Conservation (phyloP, 2,113 vertebrate species). For the Ondatra zibethicus region DNA sequence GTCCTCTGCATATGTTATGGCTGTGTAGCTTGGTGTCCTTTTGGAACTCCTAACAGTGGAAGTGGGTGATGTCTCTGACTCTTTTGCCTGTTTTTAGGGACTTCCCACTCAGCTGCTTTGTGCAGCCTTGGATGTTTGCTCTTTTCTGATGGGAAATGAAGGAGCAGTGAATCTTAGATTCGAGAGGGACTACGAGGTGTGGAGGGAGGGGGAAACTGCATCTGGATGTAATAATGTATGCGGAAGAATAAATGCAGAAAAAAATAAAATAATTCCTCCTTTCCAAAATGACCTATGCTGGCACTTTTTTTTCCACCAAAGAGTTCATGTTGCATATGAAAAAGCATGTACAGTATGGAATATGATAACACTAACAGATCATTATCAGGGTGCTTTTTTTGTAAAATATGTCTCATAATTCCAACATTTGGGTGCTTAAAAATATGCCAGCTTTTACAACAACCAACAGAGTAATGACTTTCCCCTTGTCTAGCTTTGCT, state of each 20-base stretch:
- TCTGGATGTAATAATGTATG: neutral
- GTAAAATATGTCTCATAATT: slow-evolving; percentile 49
- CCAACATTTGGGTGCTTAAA: slow-evolving; percentile 24
- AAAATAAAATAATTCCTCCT: slow-evolving; percentile 66
- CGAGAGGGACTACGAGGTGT: too few species aligned
- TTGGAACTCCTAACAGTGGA: neutral
- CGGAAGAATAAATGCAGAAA: neutral
- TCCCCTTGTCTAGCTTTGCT: slow-evolving; percentile 30
- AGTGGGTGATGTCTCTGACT: neutral
- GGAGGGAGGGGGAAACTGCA: neutral
- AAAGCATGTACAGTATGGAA: slow-evolving; percentile 8
- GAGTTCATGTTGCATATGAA: slow-evolving; percentile 57
- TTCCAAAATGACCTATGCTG: slow-evolving; percentile 63
- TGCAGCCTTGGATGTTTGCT: neutral
- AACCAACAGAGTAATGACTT: slow-evolving; percentile 56
- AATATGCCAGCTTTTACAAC: slow-evolving; percentile 37
- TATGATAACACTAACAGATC: slow-evolving; percentile 31
- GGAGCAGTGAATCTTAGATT: neutral
- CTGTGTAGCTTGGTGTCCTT: neutral
- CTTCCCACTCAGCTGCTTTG: neutral
- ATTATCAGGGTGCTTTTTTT: neutral
- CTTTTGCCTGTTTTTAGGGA: neutral
- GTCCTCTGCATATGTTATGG: neutral
- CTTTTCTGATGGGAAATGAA: neutral
- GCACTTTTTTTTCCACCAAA: slow-evolving; percentile 43